Conservation (phyloP, 2,888 invertebrate species). For the Sarcophaga carnaria region DNA sequence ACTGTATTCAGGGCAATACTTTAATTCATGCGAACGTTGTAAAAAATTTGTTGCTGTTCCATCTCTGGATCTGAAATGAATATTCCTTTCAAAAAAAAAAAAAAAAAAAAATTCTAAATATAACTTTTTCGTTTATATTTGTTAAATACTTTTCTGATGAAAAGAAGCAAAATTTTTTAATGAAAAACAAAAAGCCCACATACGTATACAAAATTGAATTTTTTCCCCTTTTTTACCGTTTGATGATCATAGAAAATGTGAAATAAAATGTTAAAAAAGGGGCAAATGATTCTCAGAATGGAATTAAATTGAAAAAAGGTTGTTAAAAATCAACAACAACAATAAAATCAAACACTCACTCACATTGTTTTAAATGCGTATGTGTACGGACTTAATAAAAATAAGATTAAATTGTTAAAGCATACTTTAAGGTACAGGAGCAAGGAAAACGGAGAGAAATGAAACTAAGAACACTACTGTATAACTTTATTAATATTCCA, state of each 20-base stretch:
- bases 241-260: neutral
- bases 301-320: neutral
- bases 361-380: neutral
- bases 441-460: neutral
- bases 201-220: neutral
- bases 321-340: neutral
- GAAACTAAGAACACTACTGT: neutral
- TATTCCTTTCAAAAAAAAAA: too few relatives aligned
- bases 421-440: neutral
- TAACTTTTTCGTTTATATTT: neutral
- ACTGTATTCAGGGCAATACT: too few relatives aligned
- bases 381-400: conserved; percentile 17
- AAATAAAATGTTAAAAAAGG: neutral
- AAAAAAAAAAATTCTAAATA: neutral
- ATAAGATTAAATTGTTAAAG: conserved; percentile 41
- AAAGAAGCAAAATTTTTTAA: neutral
- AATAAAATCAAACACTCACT: neutral
- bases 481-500: neutral
- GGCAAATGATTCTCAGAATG: neutral
- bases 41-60: too few relatives aligned
- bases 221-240: too few relatives aligned
- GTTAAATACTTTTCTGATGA: neutral
- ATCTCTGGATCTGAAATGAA: too few relatives aligned
- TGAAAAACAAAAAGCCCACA: neutral
- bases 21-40: too few relatives aligned